Base-by-base conservation (phyloP, 2,797 vertebrate genomes). In the Hydrophis major region DNA sequence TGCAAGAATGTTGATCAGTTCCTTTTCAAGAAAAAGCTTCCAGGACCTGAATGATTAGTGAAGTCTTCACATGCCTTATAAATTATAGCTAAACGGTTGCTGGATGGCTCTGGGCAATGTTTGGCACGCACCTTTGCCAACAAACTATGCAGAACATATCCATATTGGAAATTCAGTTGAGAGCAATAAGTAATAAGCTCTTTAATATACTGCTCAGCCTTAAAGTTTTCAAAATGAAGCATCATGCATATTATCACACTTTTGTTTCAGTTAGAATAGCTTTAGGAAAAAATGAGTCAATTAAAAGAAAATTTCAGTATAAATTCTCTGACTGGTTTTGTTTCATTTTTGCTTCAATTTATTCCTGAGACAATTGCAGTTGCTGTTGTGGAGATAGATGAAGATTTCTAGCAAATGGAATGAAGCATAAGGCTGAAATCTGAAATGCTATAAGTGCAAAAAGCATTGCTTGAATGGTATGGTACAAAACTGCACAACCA, bases 71-170 rank as follows among this genome's bases (percentile, higher is more conserved):
- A 86, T 86, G 56, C 27, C 83, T 86, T 63, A 86, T 88, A 89
- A 63, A 86, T 86, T 22, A 92, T 63, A 63, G 57, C 55, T 92
- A 92, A 89, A 56, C 25, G 66, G n/a, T 87, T 87, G 59, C 78
- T 86, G 53, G 88, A 89, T 92, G 37, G 25, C 74, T 66, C 59
- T 63, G 59, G 89, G 61, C 78, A 86, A 60, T 4, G 50, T 57
- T 83, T 93, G 74, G 74, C 92, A 90, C 25, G 59, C 57, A 61
- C 32, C 14, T 63, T 89, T 86, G 69, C 22, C 66, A 89, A 28
- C 25, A 89, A 89, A 28, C 91, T 92, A 60, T 32, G 32, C 20
- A 92, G 69, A 89, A 90, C n/a, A 60, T 90, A 92, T 37, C 59
- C 8, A 56, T 50, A 86, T 66, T 56, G 55, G n/a, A 86, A 92